Evolutionary conservation across 2,888 invertebrate genomes (phyloP).

Genomic region (Hirtodrosophila duncani): DNA sequence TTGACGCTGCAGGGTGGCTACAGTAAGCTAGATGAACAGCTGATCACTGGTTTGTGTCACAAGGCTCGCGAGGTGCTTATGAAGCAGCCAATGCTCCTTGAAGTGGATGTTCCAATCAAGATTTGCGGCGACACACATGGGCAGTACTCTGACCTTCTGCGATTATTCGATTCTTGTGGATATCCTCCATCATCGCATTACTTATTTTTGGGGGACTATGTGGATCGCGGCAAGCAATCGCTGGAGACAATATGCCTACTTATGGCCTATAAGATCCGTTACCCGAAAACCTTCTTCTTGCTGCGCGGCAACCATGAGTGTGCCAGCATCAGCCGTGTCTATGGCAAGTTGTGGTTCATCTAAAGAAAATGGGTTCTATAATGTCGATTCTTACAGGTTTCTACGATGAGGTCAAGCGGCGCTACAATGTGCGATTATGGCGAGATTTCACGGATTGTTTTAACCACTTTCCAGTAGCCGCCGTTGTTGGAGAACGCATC

Average conservation of each 20-base stretch:
- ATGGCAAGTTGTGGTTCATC: too few relatives aligned
- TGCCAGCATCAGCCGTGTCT: constrained; percentile 75
- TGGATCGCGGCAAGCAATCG: constrained; percentile 42
- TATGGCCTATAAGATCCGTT: constrained; percentile 34
- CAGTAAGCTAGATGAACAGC: background rate
- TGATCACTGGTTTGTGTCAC: constrained; percentile 7
- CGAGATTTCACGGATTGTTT: constrained; percentile 99
- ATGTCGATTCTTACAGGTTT: constrained; percentile 78
- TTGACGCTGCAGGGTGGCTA: background rate
- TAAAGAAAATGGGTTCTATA: too few relatives aligned
- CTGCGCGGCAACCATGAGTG: constrained; percentile 39
- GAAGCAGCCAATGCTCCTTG: constrained; percentile 31
- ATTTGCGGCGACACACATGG: constrained; percentile 39
- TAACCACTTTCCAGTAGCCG: constrained; percentile 97
- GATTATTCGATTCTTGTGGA: constrained; percentile 29
- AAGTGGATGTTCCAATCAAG: constrained; percentile 18
- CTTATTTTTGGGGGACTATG: constrained; percentile 42
- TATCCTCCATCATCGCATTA: constrained; percentile 12
- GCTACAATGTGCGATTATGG: constrained; percentile 98
- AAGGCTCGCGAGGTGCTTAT: constrained; percentile 1
- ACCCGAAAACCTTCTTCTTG: constrained; percentile 25
- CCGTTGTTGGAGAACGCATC: constrained; percentile 90
- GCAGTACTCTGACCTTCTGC: constrained; percentile 28
- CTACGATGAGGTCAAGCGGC: constrained; percentile 94
- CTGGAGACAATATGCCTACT: constrained; percentile 41